These are phyloP conservation scores for Glaucomys volans DNA, from an alignment of 2,113 vertebrate species.

Conservation along the genomic window DNA sequence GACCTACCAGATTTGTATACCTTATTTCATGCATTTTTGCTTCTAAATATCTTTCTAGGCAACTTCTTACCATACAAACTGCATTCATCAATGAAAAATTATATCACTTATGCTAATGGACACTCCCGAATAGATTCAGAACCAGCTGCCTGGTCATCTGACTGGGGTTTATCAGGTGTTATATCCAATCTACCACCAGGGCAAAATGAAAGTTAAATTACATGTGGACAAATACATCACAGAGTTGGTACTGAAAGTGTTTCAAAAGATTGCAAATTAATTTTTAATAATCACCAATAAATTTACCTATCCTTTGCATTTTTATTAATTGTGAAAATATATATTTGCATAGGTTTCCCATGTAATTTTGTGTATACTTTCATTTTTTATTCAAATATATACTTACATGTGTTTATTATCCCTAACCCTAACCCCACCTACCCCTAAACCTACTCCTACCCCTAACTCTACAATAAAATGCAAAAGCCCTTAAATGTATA, in stretches of 20 bases:
- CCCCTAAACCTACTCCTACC: no score
- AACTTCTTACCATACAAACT: no score
- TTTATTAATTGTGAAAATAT: background rate
- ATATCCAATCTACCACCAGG: background rate
- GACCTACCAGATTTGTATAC: background rate
- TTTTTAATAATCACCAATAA: background rate
- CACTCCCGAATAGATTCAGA: background rate
- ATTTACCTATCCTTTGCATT: background rate
- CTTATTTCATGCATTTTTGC: background rate
- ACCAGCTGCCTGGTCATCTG: background rate
- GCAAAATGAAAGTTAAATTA: slow-evolving; percentile 5
- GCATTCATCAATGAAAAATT: no score
- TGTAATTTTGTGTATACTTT: no score
- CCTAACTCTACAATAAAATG: no score
- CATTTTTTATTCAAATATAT: no score
- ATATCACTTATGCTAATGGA: no score
- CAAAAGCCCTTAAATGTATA: no score
- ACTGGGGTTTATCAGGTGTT: background rate
- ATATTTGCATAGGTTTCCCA: no score
- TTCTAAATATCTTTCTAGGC: no score
- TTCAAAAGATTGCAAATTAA: background rate
- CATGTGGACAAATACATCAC: background rate
- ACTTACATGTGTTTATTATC: no score
- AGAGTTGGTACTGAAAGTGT: background rate
- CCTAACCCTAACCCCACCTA: no score